A percentile compares a stretch with the other conserved stretches of the same genome.
phyloP scores from a whole-genome alignment of 2,888 invertebrate species.

The Sicus ferrugineus region DNA sequence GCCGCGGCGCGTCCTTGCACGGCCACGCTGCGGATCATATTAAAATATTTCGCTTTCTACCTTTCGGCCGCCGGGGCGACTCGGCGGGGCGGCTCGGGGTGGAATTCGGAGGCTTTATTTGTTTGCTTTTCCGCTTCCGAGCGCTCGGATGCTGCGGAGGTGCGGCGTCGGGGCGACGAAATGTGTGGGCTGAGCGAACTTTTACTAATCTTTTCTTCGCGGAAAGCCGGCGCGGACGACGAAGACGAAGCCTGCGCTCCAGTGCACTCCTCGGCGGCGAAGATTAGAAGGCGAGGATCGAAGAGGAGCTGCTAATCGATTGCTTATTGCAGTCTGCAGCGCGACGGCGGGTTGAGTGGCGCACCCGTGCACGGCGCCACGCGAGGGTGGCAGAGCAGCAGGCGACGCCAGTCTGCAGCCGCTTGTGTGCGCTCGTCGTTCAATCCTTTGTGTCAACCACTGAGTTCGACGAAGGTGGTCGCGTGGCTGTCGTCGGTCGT shows the following conservation, averaged over 20 bases:
- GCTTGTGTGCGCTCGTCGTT: not conserved
- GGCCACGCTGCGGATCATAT: constrained; percentile 34
- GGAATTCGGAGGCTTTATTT: constrained; percentile 11
- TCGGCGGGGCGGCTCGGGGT: not conserved
- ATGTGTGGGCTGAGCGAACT: not conserved
- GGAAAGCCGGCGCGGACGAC: too few relatives aligned
- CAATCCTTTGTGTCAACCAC: constrained; percentile 15
- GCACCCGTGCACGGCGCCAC: too few relatives aligned
- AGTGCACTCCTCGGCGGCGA: not conserved
- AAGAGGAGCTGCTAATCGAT: constrained; percentile 5
- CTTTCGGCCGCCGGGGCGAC: not conserved
- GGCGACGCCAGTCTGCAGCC: not conserved
- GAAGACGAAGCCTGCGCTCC: not conserved
- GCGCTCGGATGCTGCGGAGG: not conserved
- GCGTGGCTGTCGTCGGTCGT: not conserved
- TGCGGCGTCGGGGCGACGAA: not conserved
- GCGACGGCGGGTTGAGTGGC: not conserved
- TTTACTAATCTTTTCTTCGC: not conserved
- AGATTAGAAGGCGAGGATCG: not conserved
- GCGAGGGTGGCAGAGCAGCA: not conserved
- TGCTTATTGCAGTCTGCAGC: constrained; percentile 20
- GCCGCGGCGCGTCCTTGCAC: constrained; percentile 6
- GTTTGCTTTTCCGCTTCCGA: not conserved
- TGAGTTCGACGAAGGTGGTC: not conserved
- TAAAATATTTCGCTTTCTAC: constrained; percentile 31